These are phyloP conservation scores for Euwallacea similis DNA, from an alignment of 1,140 invertebrate species.

Conservation along the genomic window DNA sequence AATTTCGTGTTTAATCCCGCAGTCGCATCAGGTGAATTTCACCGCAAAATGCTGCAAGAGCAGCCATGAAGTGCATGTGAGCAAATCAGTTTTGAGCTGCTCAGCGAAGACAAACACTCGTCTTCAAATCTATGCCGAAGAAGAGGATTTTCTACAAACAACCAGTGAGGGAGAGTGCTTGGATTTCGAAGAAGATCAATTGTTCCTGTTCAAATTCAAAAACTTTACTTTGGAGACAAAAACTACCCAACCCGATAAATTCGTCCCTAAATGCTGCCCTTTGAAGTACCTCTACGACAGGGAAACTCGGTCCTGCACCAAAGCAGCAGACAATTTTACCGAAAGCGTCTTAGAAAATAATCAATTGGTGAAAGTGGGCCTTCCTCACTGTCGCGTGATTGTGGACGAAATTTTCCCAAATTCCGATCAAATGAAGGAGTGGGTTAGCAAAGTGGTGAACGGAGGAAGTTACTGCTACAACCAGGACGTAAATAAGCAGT, in stretches of 20 bases:
- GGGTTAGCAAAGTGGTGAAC: too few species aligned
- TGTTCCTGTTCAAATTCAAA: constrained; percentile 16
- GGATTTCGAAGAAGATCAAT: constrained; percentile 8
- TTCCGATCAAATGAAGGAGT: constrained; percentile 12
- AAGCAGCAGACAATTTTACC: too few species aligned
- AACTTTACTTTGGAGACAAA: neutral
- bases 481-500: constrained; percentile 16
- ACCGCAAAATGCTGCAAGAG: too few species aligned
- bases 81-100: too few species aligned
- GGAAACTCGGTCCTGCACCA: constrained; percentile 33
- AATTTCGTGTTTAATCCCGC: too few species aligned
- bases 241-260: neutral
- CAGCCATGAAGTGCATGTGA: too few species aligned
- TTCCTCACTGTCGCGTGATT: constrained; percentile 40
- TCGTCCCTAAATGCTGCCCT: constrained; percentile 46
- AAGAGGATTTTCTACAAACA: too few species aligned
- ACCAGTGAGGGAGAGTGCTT: constrained; percentile 2
- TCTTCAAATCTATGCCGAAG: too few species aligned
- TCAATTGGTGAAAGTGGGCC: constrained; percentile 40
- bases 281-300: constrained; percentile 37
- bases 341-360: constrained; percentile 3
- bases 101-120: too few species aligned
- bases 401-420: constrained; percentile 32
- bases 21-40: too few species aligned
- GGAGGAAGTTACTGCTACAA: constrained; percentile 36